Evolutionary conservation across 2,888 invertebrate species (phyloP), one percentile per base, ranked within the genome.

Genomic region (Acanthococcus lagerstroemiae): DNA sequence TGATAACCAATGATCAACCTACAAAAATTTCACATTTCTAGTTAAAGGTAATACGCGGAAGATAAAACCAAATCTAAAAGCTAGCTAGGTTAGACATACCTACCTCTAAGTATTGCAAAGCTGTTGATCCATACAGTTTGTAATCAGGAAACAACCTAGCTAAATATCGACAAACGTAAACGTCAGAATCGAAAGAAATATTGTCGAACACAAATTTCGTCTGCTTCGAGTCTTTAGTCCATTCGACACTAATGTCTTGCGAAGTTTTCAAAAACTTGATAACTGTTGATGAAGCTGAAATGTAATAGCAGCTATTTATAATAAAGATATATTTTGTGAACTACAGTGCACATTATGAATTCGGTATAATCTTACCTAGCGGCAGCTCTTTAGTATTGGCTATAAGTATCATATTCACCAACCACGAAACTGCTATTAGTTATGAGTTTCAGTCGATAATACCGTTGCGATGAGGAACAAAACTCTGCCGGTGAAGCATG

Each of bases 1-100:
- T 4, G 66, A 56, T 37, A 66, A 27, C 66, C 66, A 66, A 56
- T 66, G 66, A 57, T 66, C 66, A n/a, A 66, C 66, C 66, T 66
- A 46, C 24, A 17, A 45, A 48, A 46, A 52, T 50, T 19, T 25
- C 25, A 27, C n/a, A 22, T 3, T 25, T 55, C 12, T 1, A 55
- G 3, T 55, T 3, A 55, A 4, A n/a, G n/a, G n/a, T n/a, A n/a
- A n/a, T n/a, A n/a, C n/a, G 12, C n/a, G n/a, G 17, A n/a, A 19
- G 1, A 1, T 4, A 48, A 2, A n/a, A n/a, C 3, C 48, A n/a
- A 48, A 1, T 9, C n/a, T 9, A 21, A 1, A 19, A 1, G 48
- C n/a, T n/a, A n/a, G n/a, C n/a, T n/a, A n/a, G n/a, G n/a, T n/a
- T n/a, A n/a, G n/a, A n/a, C n/a, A n/a, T n/a, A n/a, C n/a, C 6